phyloP scores from a whole-genome alignment of 2,797 vertebrate genomes.

The Apogon hyalosoma region DNA sequence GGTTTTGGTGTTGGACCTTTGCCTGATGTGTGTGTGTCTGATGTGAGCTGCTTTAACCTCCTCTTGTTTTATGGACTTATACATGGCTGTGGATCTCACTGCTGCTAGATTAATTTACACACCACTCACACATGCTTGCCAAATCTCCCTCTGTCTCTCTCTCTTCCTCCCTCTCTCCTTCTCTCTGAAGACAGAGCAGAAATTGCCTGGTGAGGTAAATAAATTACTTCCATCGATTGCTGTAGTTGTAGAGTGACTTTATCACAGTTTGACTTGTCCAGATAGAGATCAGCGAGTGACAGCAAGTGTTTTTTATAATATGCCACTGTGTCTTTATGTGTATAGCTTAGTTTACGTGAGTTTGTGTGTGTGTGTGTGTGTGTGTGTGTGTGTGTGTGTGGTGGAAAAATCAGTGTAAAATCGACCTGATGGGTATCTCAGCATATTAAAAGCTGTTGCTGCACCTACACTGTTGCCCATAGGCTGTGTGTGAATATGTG shows the following conservation, averaged over 20 bases:
- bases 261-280: constrained; percentile 86
- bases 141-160: constrained; percentile 62
- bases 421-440: constrained; percentile 77
- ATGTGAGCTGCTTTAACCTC: constrained; percentile 81
- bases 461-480: constrained; percentile 34
- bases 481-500: constrained; percentile 34
- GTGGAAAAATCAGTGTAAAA: constrained; percentile 67
- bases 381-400: constrained; percentile 8
- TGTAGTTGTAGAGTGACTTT: constrained; percentile 86
- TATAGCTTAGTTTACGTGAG: no score
- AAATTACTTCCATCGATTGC: constrained; percentile 88
- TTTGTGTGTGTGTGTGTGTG: constrained; percentile 21
- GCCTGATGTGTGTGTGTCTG: constrained; percentile 74
- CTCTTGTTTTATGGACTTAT: constrained; percentile 84
- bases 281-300: constrained; percentile 83
- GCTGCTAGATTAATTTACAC: constrained; percentile 86
- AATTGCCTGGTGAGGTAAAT: constrained; percentile 85
- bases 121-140: constrained; percentile 77
- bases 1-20: constrained; percentile 78
- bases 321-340: constrained; percentile 47
- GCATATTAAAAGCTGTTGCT: constrained; percentile 75
- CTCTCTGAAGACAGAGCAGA: constrained; percentile 78
- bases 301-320: constrained; percentile 66
- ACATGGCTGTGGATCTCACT: constrained; percentile 77
- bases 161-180: constrained; percentile 33